Base-by-base conservation (phyloP, 2,113 vertebrate genomes). In the Dipodomys spectabilis region DNA sequence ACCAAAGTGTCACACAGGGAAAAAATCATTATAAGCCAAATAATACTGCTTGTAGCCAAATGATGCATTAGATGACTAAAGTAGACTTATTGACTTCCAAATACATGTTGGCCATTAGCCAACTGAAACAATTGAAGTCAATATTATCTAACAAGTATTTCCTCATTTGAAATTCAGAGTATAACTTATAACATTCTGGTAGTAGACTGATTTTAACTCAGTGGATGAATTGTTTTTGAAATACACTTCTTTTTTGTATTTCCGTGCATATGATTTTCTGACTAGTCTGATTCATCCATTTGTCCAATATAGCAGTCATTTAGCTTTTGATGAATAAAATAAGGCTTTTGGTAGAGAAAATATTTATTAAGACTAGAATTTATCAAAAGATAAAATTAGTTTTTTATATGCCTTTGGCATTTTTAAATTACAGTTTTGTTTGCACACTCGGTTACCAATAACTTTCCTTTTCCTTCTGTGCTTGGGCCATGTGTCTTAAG, bases 131-230 rank as follows among this genome's bases (percentile, higher is more conserved):
- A 90, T 65, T 69, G 25, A 90, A 93, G 84, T 86, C 16, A 65
- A 91, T 62, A 82, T 86, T 74, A 82, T 53, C 84, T 90, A 83
- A 80, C 69, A 90, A 93, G 79, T 80, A 27, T 71, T 53, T 60
- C 49, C n/a, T 87, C 69, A 82, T 95, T 89, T 91, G 86, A 88
- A 94, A 96, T 91, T 94, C 89, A 96, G 74, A 82, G 30, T 82
- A 53, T 35, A 71, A 20, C 49, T 75, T 27, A 79, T 88, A 75
- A 82, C 23, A 78, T 88, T 92, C 88, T 89, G 81, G 77, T 89
- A 44, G 71, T 79, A 96, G 73, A 67, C 64, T 92, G 45, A 88
- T 86, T 95, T 94, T 92, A 85, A 94, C 86, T 81, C 81, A 86
- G 68, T 71, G 11, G 25, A 78, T 69, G 93, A 88, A 95, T 83